Evolutionary conservation across 2,888 invertebrate genomes (phyloP).

Genomic region (Hydriomena furcata): DNA sequence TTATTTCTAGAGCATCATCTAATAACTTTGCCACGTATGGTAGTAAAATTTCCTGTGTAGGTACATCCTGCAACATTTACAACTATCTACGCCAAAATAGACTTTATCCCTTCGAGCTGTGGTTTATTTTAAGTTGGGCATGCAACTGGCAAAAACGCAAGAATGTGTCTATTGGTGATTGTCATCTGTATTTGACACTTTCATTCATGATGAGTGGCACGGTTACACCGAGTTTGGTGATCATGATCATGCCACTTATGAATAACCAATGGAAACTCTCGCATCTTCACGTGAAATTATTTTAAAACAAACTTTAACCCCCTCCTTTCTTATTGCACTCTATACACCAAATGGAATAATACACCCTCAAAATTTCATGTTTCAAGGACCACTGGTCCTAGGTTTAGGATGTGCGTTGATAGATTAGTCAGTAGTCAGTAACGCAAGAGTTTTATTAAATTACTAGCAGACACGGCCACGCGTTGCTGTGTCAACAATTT

Average conservation of each 20-base stretch:
- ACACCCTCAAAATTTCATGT: no score
- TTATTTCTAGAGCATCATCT: constrained; percentile 12
- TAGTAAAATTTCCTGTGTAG: constrained; percentile 29
- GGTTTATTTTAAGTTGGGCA: constrained; percentile 8
- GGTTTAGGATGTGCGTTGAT: no score
- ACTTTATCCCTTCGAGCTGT: neutral
- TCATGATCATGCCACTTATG: neutral
- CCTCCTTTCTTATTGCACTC: no score
- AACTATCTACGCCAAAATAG: neutral
- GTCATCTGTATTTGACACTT: constrained; percentile 33
- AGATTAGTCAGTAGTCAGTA: no score
- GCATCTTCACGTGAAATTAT: no score
- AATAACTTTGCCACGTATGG: constrained; percentile 18
- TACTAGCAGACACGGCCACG: no score
- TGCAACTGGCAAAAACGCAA: constrained; percentile 24
- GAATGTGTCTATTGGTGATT: constrained; percentile 30
- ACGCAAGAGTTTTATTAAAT: no score
- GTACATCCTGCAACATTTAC: constrained; percentile 8
- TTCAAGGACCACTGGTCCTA: no score
- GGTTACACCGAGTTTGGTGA: constrained; percentile 19
- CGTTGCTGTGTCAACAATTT: no score
- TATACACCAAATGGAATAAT: no score
- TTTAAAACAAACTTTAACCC: no score
- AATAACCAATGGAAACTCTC: no score
- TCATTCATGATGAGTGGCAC: constrained; percentile 34